These are phyloP conservation scores for Bubo bubo DNA, from an alignment of 2,113 vertebrate genomes.

Conservation along the genomic window DNA sequence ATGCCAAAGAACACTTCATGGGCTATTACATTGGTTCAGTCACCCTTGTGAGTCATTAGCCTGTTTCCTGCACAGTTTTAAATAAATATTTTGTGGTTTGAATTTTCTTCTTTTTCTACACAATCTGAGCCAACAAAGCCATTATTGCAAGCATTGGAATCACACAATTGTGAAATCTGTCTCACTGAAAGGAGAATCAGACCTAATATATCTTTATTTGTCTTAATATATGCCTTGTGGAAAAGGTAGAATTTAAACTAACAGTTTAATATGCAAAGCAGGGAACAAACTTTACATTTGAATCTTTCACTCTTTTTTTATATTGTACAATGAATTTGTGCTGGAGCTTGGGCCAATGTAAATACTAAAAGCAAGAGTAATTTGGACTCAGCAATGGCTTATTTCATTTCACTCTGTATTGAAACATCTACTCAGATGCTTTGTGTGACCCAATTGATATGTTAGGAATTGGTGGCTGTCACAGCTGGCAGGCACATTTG, in stretches of 20 bases:
- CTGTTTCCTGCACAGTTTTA: neutral
- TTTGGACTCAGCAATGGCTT: neutral
- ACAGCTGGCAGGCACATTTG: neutral
- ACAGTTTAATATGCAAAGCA: neutral
- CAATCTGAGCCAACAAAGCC: neutral
- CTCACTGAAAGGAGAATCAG: neutral
- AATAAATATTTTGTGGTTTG: neutral
- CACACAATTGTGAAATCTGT: neutral
- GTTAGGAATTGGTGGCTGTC: neutral
- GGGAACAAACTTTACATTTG: neutral
- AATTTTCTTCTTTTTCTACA: neutral
- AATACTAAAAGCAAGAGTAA: neutral
- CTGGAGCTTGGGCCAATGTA: neutral
- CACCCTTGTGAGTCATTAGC: neutral
- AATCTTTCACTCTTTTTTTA: neutral
- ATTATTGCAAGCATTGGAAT: neutral
- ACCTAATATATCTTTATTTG: neutral
- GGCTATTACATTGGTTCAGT: neutral
- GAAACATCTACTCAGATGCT: neutral
- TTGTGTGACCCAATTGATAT: neutral
- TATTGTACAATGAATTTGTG: neutral
- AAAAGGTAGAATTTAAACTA: conserved; percentile 23
- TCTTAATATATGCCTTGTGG: neutral
- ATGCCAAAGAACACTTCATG: neutral
- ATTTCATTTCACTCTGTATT: neutral